These are phyloP conservation scores for Clangula hyemalis DNA, from an alignment of 2,797 vertebrate species.

Conservation along the genomic window DNA sequence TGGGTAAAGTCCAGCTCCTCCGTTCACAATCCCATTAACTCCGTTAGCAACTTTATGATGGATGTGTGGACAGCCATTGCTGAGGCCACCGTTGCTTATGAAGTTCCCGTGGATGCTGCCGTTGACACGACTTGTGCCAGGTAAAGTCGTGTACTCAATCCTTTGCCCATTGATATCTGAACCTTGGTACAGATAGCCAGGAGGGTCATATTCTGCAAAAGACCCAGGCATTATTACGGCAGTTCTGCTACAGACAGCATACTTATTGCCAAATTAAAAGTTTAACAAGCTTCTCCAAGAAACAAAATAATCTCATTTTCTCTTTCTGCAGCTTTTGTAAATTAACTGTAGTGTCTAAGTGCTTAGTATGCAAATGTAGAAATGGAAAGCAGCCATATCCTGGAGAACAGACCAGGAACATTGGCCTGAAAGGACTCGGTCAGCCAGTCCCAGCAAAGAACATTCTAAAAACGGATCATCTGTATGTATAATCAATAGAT, in stretches of 20 bases:
- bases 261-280: neutral
- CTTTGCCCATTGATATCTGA: constrained; percentile 87
- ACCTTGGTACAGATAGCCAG: constrained; percentile 90
- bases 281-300: accelerated
- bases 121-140: constrained; percentile 81
- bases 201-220: constrained; percentile 89
- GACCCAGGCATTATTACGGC: neutral
- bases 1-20: constrained; percentile 77
- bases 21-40: constrained; percentile 74
- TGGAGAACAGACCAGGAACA: neutral
- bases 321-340: neutral
- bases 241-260: neutral
- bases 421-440: neutral
- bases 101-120: constrained; percentile 84
- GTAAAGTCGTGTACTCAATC: constrained; percentile 86
- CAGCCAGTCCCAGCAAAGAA: neutral
- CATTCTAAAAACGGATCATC: accelerated
- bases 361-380: accelerated
- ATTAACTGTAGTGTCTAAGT: neutral
- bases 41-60: constrained; percentile 87
- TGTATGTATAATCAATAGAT: neutral
- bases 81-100: constrained; percentile 77
- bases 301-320: neutral
- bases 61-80: constrained; percentile 86
- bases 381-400: neutral